A percentile compares a stretch with the other conserved stretches of the same genome.
Conservation (phyloP, 2,888 invertebrate genomes). For the Operophtera brumata region DNA sequence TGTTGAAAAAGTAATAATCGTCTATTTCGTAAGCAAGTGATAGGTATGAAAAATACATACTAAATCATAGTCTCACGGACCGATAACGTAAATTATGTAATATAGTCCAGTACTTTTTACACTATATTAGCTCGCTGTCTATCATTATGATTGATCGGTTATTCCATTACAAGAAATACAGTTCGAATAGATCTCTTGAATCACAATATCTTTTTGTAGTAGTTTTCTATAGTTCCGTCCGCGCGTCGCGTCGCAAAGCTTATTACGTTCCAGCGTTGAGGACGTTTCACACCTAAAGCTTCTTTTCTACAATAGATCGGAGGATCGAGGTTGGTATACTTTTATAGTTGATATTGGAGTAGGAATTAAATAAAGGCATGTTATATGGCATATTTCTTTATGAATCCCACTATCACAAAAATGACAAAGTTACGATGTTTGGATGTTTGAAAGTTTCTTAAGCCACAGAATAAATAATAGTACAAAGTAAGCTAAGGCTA, state of each 20-base stretch:
- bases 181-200: slow-evolving; percentile 9
- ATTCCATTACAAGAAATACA: slow-evolving; percentile 14
- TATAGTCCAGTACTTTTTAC: slow-evolving; percentile 19
- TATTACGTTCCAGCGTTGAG: slow-evolving; percentile 19
- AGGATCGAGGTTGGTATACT: slow-evolving; percentile 5
- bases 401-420: too few relatives aligned
- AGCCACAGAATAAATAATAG: too few relatives aligned
- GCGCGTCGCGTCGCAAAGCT: slow-evolving; percentile 13
- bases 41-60: not conserved
- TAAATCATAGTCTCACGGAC: slow-evolving; percentile 16
- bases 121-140: slow-evolving; percentile 18
- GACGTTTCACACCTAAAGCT: slow-evolving; percentile 18
- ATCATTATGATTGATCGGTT: slow-evolving; percentile 25
- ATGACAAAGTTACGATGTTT: too few relatives aligned
- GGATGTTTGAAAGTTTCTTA: too few relatives aligned
- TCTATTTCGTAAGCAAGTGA: not conserved
- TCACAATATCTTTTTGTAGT: slow-evolving; percentile 24
- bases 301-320: slow-evolving; percentile 12
- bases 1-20: too few relatives aligned
- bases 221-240: slow-evolving; percentile 21
- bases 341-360: slow-evolving; percentile 9
- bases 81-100: slow-evolving; percentile 12
- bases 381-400: too few relatives aligned
- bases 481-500: too few relatives aligned
- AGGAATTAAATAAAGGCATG: not conserved